These are phyloP conservation scores for Drosophila siamana DNA, from an alignment of 2,888 invertebrate genomes.

Conservation along the genomic window DNA sequence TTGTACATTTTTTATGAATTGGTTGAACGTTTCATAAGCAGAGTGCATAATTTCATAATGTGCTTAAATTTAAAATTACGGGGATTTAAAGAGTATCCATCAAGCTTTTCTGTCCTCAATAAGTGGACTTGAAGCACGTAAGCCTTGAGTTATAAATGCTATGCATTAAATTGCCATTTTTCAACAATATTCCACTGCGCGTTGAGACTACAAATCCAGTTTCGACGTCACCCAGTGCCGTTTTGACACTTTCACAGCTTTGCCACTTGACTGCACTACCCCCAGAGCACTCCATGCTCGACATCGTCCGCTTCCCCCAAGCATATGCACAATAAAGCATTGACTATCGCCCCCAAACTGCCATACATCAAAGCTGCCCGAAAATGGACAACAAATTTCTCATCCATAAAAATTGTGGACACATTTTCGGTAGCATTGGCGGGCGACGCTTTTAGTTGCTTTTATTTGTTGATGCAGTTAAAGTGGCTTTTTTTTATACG, in stretches of 20 bases:
- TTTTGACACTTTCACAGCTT: constrained; percentile 60
- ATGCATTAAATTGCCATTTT: constrained; percentile 53
- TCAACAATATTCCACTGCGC: constrained; percentile 36
- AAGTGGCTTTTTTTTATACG: constrained; percentile 2
- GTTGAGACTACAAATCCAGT: constrained; percentile 44
- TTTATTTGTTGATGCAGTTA: constrained; percentile 29
- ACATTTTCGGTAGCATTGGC: constrained; percentile 38
- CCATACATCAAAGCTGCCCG: constrained; percentile 51
- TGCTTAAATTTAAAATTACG: neutral
- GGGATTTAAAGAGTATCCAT: neutral
- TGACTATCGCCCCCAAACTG: constrained; percentile 33
- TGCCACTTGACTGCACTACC: constrained; percentile 24
- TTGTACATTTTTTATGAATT: neutral
- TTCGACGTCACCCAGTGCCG: constrained; percentile 32
- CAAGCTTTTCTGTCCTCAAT: neutral
- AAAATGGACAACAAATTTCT: constrained; percentile 54
- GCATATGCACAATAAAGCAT: constrained; percentile 32
- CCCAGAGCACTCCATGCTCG: neutral
- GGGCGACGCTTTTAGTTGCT: constrained; percentile 25
- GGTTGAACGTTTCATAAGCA: neutral
- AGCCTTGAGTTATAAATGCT: constrained; percentile 27
- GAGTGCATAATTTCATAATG: neutral
- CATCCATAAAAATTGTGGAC: constrained; percentile 56
- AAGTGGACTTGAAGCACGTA: neutral
- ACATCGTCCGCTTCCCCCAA: neutral